A percentile compares a stretch with the other conserved stretches of the same genome.
phyloP scores from a whole-genome alignment of 2,113 vertebrate species.

The Campylomormyrus numenius region DNA sequence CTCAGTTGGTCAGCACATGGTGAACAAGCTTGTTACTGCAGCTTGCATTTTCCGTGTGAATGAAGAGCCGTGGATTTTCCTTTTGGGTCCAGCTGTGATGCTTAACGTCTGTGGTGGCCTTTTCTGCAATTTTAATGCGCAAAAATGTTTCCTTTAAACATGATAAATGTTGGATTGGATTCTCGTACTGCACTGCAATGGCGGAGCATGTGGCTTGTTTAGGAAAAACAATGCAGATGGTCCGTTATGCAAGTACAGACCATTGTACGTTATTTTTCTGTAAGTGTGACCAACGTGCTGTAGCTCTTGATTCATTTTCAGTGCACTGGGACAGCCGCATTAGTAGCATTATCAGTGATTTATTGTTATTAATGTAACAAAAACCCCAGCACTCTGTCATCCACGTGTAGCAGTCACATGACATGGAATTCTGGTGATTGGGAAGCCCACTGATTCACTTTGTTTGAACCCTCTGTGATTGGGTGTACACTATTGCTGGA shows the following conservation, averaged over 20 bases:
- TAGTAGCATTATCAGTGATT: background rate
- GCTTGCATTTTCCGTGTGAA: background rate
- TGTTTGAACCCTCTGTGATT: background rate
- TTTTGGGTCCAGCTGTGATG: background rate
- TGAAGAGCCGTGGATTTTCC: background rate
- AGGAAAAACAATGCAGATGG: background rate
- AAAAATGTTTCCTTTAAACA: background rate
- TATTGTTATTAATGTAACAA: background rate
- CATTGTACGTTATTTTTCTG: background rate
- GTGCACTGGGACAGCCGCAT: background rate
- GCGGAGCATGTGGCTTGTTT: background rate
- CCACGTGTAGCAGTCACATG: background rate
- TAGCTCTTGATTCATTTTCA: background rate
- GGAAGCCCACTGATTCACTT: background rate
- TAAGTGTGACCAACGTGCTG: background rate
- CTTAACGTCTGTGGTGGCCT: background rate
- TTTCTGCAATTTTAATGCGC: background rate
- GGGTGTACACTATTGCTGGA: background rate
- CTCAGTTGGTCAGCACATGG: constrained; percentile 8
- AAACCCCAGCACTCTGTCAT: background rate
- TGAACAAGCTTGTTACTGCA: background rate
- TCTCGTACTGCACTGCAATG: background rate
- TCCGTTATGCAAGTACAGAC: background rate
- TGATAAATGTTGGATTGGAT: background rate
- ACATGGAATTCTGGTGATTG: background rate